Percentiles rank a stretch among this genome's conserved stretches.
phyloP scores from a whole-genome alignment of 1,140 invertebrate species.

The Diorhabda elongata region DNA sequence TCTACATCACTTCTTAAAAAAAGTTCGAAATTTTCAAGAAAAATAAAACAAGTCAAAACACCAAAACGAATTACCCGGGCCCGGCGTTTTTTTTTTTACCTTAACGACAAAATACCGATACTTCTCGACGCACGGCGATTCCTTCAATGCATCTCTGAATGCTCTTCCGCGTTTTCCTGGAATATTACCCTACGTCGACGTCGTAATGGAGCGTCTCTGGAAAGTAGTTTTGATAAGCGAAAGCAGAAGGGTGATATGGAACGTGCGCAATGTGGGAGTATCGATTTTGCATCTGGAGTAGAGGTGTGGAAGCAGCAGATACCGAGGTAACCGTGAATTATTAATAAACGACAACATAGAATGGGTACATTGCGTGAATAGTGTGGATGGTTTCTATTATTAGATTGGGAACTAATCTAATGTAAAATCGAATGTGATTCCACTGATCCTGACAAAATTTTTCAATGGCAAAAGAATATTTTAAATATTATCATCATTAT shows the following conservation, averaged over 20 bases:
- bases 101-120: slow-evolving; percentile 10
- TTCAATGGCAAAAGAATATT: no score
- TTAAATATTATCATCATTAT: no score
- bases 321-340: no score
- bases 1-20: neutral
- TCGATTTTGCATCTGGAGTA: slow-evolving; percentile 10
- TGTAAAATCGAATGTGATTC: no score
- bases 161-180: slow-evolving; percentile 13
- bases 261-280: slow-evolving; percentile 3
- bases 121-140: slow-evolving; percentile 2
- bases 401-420: no score
- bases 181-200: slow-evolving; percentile 4
- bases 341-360: no score
- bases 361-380: no score
- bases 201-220: slow-evolving; percentile 12
- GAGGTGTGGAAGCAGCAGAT: neutral
- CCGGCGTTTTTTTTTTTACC: neutral
- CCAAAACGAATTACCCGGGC: neutral
- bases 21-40: neutral
- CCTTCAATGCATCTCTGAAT: slow-evolving; percentile 5
- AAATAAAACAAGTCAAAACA: neutral
- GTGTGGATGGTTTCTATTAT: no score
- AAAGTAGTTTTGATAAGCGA: slow-evolving; percentile 11
- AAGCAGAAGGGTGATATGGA: slow-evolving; percentile 2
- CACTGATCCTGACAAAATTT: no score